These are phyloP conservation scores for Sarcophaga bullata DNA, from an alignment of 1,140 invertebrate species.

Conservation along the genomic window DNA sequence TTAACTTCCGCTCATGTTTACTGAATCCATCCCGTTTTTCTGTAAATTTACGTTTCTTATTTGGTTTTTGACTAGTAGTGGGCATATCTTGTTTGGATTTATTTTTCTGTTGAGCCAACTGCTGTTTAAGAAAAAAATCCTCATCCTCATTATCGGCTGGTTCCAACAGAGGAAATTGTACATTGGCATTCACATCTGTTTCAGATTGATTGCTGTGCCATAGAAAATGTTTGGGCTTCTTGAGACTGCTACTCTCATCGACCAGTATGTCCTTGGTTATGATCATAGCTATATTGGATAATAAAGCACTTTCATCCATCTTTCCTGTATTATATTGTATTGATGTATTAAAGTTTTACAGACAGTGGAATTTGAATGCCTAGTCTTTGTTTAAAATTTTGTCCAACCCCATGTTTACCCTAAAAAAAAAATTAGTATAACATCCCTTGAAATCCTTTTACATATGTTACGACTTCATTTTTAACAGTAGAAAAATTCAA, in stretches of 20 bases:
- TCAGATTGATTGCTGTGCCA: neutral
- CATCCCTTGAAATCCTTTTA: too few relatives aligned
- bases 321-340: neutral
- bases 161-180: slow-evolving; percentile 48
- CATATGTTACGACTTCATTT: too few relatives aligned
- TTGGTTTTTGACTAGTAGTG: neutral
- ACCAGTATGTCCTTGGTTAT: slow-evolving; percentile 60
- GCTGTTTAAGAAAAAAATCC: slow-evolving; percentile 55
- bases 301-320: slow-evolving; percentile 60
- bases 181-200: neutral
- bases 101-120: slow-evolving; percentile 39
- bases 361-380: neutral
- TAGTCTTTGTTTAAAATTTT: neutral
- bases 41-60: neutral
- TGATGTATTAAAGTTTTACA: neutral
- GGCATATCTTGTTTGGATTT: neutral
- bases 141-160: slow-evolving; percentile 57
- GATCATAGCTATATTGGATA: slow-evolving; percentile 63
- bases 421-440: too few relatives aligned
- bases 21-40: neutral
- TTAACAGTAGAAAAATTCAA: too few relatives aligned
- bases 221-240: slow-evolving; percentile 35
- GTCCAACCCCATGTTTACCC: neutral
- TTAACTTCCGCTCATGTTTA: neutral
- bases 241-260: slow-evolving; percentile 48